These are phyloP conservation scores for Clinocottus analis DNA, from an alignment of 2,113 vertebrate species.

Conservation along the genomic window DNA sequence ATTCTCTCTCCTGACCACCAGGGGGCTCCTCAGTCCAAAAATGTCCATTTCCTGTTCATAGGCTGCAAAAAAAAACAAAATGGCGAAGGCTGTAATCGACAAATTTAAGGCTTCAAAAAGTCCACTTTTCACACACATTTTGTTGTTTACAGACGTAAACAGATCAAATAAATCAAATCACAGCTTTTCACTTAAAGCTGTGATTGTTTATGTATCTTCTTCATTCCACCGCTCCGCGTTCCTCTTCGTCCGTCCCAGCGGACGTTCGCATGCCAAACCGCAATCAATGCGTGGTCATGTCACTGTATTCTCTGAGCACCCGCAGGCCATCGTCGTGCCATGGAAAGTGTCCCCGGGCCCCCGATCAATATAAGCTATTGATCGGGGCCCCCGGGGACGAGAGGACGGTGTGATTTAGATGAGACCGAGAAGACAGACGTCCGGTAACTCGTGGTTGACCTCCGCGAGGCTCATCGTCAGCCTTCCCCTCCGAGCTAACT, in stretches of 20 bases:
- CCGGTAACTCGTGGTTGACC: not conserved
- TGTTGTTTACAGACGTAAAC: too few relatives aligned
- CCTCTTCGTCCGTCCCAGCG: not conserved
- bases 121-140: too few relatives aligned
- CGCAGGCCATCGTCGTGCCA: not conserved
- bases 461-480: not conserved
- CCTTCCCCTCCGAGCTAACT: not conserved
- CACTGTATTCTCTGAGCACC: conserved; percentile 19
- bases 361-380: conserved; percentile 19
- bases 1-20: too few relatives aligned
- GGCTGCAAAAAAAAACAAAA: too few relatives aligned
- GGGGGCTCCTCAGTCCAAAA: too few relatives aligned
- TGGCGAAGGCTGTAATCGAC: too few relatives aligned
- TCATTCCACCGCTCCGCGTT: not conserved
- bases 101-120: too few relatives aligned
- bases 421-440: not conserved
- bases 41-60: too few relatives aligned
- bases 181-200: not conserved
- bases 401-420: conserved; percentile 1
- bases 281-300: not conserved
- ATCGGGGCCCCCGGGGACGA: conserved; percentile 15
- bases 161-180: not conserved
- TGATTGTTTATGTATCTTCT: too few relatives aligned
- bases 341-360: conserved; percentile 31
- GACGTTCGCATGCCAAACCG: not conserved